Conservation (phyloP, 1,140 invertebrate genomes). For the Batillaria attramentaria region DNA sequence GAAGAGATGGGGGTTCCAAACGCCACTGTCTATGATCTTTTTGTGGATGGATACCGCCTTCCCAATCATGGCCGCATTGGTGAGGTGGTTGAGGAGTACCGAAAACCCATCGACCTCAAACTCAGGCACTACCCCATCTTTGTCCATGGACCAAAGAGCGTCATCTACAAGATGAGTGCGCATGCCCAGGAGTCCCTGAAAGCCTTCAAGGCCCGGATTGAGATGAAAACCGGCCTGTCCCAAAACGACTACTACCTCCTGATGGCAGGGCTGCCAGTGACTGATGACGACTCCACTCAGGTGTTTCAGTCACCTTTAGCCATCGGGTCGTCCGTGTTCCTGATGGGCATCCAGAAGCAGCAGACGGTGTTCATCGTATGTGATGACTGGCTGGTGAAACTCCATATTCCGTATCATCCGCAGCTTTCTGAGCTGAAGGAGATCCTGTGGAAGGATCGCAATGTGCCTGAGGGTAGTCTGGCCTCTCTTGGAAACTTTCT, state of each 20-base stretch:
- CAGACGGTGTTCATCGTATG: slow-evolving; percentile 53
- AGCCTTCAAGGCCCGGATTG: slow-evolving; percentile 56
- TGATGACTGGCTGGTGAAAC: slow-evolving; percentile 52
- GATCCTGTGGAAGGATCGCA: slow-evolving; percentile 51
- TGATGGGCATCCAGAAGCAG: slow-evolving; percentile 41
- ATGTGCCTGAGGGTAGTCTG: slow-evolving; percentile 58
- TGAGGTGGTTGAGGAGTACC: slow-evolving; percentile 54
- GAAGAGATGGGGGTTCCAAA: slow-evolving; percentile 63
- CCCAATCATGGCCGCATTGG: slow-evolving; percentile 50
- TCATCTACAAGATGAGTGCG: slow-evolving; percentile 61
- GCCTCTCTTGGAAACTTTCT: slow-evolving; percentile 61
- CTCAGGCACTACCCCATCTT: slow-evolving; percentile 61
- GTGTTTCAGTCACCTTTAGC: slow-evolving; percentile 57
- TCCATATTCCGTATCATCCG: slow-evolving; percentile 51
- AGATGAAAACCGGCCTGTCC: slow-evolving; percentile 59
- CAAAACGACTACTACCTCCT: slow-evolving; percentile 50
- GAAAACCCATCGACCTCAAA: slow-evolving; percentile 53
- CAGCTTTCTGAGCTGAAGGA: slow-evolving; percentile 50
- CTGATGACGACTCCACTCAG: slow-evolving; percentile 39
- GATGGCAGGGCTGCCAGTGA: slow-evolving; percentile 52
- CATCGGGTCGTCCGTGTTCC: slow-evolving; percentile 58
- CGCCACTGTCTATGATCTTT: slow-evolving; percentile 56
- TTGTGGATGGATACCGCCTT: slow-evolving; percentile 47
- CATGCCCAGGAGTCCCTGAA: slow-evolving; percentile 55
- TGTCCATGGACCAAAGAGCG: slow-evolving; percentile 49